Percentiles rank a stretch among this genome's conserved stretches.
Evolutionary conservation across 2,888 invertebrate genomes (phyloP).

Genomic region (Periphyllus acericola): DNA sequence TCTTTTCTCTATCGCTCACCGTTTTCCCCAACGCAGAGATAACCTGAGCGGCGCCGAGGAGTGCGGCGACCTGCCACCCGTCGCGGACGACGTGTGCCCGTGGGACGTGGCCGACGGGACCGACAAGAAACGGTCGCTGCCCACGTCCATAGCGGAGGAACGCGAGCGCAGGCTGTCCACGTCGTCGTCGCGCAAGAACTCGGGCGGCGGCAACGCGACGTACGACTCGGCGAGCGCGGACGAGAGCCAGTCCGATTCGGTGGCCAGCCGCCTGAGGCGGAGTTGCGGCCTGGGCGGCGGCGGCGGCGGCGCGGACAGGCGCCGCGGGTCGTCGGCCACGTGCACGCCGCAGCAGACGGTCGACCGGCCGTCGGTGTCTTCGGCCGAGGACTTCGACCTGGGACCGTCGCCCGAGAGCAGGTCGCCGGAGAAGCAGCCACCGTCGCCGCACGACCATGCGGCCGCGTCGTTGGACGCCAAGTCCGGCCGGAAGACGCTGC

Average conservation of each 20-base stretch:
- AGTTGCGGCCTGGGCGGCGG: constrained; percentile 61
- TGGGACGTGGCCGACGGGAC: constrained; percentile 68
- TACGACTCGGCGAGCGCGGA: constrained; percentile 74
- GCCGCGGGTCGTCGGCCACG: constrained; percentile 68
- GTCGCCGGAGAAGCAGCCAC: constrained; percentile 64
- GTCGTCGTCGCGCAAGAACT: constrained; percentile 73
- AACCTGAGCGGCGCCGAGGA: constrained; percentile 66
- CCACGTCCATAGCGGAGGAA: constrained; percentile 63
- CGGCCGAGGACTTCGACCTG: constrained; percentile 68
- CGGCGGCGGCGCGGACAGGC: constrained; percentile 63
- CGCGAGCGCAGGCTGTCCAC: constrained; percentile 66
- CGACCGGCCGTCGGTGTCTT: constrained; percentile 67
- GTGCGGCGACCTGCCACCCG: constrained; percentile 66
- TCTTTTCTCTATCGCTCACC: not conserved
- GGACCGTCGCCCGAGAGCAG: constrained; percentile 63
- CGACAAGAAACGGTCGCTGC: constrained; percentile 70
- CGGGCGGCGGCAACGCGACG: constrained; percentile 79
- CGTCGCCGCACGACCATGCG: constrained; percentile 62
- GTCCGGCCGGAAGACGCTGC: constrained; percentile 65
- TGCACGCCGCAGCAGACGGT: constrained; percentile 67
- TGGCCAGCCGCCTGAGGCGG: constrained; percentile 63
- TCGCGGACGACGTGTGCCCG: constrained; percentile 72
- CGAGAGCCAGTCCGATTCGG: constrained; percentile 64
- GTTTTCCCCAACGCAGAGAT: constrained; percentile 41
- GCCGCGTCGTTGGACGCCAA: constrained; percentile 59